Base-by-base conservation (phyloP, 2,797 vertebrate genomes). In the Peromyscus eremicus region DNA sequence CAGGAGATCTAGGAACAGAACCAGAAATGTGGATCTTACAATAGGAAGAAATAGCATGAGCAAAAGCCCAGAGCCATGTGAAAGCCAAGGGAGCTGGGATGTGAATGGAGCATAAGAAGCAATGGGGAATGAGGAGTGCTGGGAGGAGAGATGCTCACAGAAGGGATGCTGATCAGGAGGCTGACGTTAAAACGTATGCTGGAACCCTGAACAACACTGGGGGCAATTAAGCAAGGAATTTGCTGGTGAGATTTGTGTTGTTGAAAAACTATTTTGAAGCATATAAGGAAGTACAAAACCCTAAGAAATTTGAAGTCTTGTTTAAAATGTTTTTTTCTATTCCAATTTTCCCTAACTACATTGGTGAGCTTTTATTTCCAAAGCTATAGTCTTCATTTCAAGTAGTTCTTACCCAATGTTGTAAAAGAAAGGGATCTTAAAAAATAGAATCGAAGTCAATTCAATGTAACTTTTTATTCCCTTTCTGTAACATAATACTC, bases 341-440 rank as follows among this genome's bases (percentile, higher is more conserved):
- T 62, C 37, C 73, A 71, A 32, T 85, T 88, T 96, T 25, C 62
- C 29, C 43, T 94, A 91, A 92, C 77, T 90, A 70, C 23, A 29
- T 4, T 82, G n/a, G 71, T n/a, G 93, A 66, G 34, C 60, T 95
- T 95, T 94, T 97, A 66, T 93, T 96, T 96, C 84, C 88, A 97
- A 93, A 94, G 89, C 87, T 64, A 96, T 27, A 68, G 55, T 85
- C 71, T 96, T 96, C 73, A 93, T 88, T 96, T 97, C 92, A 93
- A 94, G 91, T 87, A 89, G 80, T 71, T 96, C 40, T 80, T 92
- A 82, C 25, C n/a, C 80, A 92, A 55, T 55, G 32, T 70, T 93
- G 4, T 66, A 89, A 77, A 77, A 93, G 89, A 97, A 96, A 94
- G 91, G 23, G 43, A 76, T 88, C 76, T 90, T 85, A 89, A 93